phyloP scores from a whole-genome alignment of 1,140 invertebrate genomes.

The Cyclina sinensis region DNA sequence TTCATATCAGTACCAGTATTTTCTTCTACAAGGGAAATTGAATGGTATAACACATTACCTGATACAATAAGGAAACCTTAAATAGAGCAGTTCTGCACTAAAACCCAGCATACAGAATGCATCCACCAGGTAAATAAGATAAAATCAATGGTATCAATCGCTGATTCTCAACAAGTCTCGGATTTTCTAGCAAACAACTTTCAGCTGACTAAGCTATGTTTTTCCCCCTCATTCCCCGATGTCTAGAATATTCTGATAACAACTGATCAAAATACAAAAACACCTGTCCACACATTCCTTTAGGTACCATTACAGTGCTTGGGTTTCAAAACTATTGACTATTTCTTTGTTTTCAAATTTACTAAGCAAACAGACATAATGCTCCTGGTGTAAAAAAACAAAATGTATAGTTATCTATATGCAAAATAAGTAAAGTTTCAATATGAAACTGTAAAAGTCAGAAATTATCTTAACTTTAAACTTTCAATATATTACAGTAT shows the following conservation, averaged over 20 bases:
- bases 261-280: not conserved
- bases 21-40: not conserved
- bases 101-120: not conserved
- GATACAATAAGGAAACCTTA: not conserved
- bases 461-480: too few relatives aligned
- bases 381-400: too few relatives aligned
- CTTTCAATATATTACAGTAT: too few relatives aligned
- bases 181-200: not conserved
- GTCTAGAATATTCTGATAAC: not conserved
- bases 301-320: not conserved
- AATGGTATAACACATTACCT: not conserved
- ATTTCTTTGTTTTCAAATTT: too few relatives aligned
- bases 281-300: not conserved
- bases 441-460: too few relatives aligned
- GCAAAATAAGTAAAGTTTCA: too few relatives aligned
- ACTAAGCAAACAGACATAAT: too few relatives aligned
- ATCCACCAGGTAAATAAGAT: slow-evolving; percentile 25
- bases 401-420: too few relatives aligned
- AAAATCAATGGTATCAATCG: slow-evolving; percentile 34
- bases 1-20: not conserved
- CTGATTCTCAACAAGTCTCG: slow-evolving; percentile 19
- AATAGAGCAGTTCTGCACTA: not conserved
- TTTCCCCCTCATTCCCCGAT: not conserved
- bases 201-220: slow-evolving; percentile 2
- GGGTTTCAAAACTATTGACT: too few relatives aligned